Evolutionary conservation across 2,797 vertebrate genomes (phyloP), one percentile per base, ranked within the genome.

Genomic region (Molossus molossus): DNA sequence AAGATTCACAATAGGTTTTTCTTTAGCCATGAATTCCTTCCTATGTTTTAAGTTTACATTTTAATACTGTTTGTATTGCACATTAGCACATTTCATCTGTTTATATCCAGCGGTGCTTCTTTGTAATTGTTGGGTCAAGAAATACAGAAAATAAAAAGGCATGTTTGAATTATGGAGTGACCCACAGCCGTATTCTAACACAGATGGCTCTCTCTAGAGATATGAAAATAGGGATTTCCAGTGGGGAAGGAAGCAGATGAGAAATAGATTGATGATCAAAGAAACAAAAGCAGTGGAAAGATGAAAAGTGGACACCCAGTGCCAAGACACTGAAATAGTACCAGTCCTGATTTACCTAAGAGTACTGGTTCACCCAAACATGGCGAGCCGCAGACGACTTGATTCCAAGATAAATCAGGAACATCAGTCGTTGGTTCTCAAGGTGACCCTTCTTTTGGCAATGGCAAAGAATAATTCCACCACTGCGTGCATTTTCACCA

Each of bases 21-120:
- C 94, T 94, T 94, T 97, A 81, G 94, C 91, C 95, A 64, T 95
- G 86, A 92, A 58, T 96, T 96, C 95, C 65, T 97, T 97, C 94
- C 62, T 97, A 75, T 94, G 97, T 97, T 92, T 98, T 92, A 96
- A 96, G 96, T 98, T 97, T 92, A 82, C 87, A 45, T 96, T 98
- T 97, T 96, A 89, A 87, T 92, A 60, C 73, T 96, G 96, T 96
- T 91, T 95, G 91, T 94, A 96, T 97, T 95, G 94, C 95, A 91
- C 95, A 83, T 96, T 87, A 79, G 87, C 96, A 96, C 60, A 97
- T 97, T 97, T 95, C 87, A 72, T 96, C 96, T 97, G 40, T 97
- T 97, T 85, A 37, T 21, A 93, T 97, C 0, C 53, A 67, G 77
- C 29, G 10, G 40, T 96, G 77, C 97, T 97, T 97, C 96, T 98